A percentile compares a stretch with the other conserved stretches of the same genome.
phyloP scores from a whole-genome alignment of 2,113 vertebrate species.

The Rattus rattus region DNA sequence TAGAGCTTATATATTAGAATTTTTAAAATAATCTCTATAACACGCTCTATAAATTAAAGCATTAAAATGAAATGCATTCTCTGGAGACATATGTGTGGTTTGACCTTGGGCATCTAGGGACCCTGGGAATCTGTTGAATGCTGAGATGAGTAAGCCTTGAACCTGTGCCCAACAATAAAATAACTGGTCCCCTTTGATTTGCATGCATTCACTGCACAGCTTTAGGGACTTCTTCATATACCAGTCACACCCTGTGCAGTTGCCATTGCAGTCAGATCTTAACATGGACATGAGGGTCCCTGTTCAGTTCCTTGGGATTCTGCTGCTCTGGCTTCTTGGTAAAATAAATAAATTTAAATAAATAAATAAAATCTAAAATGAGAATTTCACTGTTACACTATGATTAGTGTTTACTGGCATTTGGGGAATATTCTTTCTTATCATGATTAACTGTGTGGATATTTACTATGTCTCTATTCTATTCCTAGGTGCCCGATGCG shows the following conservation, averaged over 20 bases:
- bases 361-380: neutral
- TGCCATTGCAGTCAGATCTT: neutral
- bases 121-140: neutral
- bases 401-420: neutral
- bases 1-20: neutral
- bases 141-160: neutral
- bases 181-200: neutral
- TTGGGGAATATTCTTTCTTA: accelerated
- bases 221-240: neutral
- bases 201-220: neutral
- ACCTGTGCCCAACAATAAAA: neutral
- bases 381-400: neutral
- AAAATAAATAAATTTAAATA: too few species aligned
- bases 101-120: neutral
- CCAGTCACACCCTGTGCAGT: neutral
- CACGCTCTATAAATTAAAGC: neutral
- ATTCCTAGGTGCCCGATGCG: neutral
- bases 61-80: neutral
- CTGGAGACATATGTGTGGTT: neutral
- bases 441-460: neutral
- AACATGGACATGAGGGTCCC: neutral
- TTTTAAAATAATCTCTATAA: neutral
- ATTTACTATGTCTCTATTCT: neutral
- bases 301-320: neutral
- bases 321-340: neutral